These are phyloP conservation scores for Netelia fuscicornis DNA, from an alignment of 2,888 invertebrate species.

Conservation along the genomic window DNA sequence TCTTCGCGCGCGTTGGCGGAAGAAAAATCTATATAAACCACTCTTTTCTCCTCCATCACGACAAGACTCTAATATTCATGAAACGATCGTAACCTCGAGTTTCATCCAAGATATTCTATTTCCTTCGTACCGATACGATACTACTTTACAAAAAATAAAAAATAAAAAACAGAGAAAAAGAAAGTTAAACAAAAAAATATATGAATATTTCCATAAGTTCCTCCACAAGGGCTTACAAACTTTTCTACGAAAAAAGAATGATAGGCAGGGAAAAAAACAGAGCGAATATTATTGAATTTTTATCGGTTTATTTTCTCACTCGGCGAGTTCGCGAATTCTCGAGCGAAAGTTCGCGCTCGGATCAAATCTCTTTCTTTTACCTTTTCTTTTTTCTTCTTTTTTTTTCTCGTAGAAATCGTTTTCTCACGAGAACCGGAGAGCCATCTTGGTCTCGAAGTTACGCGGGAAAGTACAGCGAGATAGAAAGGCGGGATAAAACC, in stretches of 20 bases:
- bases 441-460: conserved; percentile 68
- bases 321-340: background rate
- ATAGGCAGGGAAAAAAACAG: too few relatives aligned
- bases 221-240: too few relatives aligned
- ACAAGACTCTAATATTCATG: conserved; percentile 25
- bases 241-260: too few relatives aligned
- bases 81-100: conserved; percentile 8
- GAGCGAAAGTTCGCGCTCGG: too few relatives aligned
- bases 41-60: background rate
- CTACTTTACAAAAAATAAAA: background rate
- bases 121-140: background rate
- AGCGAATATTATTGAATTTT: background rate
- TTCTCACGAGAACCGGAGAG: conserved; percentile 59
- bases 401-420: conserved; percentile 50
- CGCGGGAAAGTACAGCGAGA: conserved; percentile 46
- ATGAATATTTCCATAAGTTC: too few relatives aligned
- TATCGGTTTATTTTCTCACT: background rate
- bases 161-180: background rate
- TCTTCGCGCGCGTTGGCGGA: background rate
- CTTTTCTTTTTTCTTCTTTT: conserved; percentile 24
- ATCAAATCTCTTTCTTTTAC: conserved; percentile 10
- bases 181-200: background rate
- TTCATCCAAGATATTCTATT: background rate
- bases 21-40: conserved; percentile 11
- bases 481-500: conserved; percentile 51